Evolutionary conservation across 1,140 invertebrate species (phyloP).

Genomic region (Geopemphigus sp.): DNA sequence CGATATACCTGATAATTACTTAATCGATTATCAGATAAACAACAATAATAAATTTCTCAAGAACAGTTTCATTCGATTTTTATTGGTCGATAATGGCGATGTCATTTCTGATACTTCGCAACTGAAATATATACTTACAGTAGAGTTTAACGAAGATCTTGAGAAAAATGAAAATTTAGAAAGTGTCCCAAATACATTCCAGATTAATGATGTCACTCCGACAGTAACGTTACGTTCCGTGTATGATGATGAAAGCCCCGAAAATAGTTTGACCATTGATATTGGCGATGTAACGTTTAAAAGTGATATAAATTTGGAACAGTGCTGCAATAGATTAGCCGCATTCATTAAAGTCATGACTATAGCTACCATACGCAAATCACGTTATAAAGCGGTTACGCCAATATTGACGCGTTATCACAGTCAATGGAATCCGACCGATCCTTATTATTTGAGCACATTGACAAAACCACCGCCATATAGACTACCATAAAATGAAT

Average conservation of each 20-base stretch:
- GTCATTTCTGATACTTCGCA: not conserved
- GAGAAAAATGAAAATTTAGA: not conserved
- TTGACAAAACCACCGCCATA: not conserved
- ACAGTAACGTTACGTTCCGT: not conserved
- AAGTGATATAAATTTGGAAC: not conserved
- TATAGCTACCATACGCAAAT: not conserved
- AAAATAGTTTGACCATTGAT: slow-evolving; percentile 5
- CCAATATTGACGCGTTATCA: not conserved
- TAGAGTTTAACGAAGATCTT: not conserved
- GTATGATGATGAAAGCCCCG: not conserved
- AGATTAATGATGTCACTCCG: not conserved
- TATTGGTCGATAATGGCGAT: not conserved
- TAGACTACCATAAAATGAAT: too few relatives aligned
- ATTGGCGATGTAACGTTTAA: not conserved
- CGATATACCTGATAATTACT: not conserved
- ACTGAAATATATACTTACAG: slow-evolving; percentile 19
- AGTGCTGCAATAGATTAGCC: not conserved
- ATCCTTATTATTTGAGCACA: not conserved
- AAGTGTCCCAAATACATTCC: not conserved
- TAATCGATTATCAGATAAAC: slow-evolving; percentile 12
- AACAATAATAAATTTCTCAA: not conserved
- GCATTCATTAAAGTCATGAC: not conserved
- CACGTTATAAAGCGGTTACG: not conserved
- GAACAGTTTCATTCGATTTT: slow-evolving; percentile 5
- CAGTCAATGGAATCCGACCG: not conserved